These are phyloP conservation scores for Xanthia icteritia DNA, from an alignment of 2,888 invertebrate genomes.

Conservation along the genomic window DNA sequence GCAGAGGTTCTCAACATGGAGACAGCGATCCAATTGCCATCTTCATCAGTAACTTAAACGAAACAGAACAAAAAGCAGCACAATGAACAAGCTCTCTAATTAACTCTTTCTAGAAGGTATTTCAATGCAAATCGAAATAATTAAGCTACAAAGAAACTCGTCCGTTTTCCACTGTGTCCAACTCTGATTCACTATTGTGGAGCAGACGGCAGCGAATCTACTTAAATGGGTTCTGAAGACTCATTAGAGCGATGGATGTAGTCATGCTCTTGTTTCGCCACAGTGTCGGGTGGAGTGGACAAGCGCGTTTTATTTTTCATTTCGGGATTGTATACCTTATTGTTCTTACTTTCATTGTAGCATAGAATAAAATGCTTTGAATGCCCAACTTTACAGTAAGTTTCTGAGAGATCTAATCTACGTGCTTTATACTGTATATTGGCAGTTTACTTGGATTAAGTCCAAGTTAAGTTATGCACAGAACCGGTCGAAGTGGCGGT, in stretches of 20 bases:
- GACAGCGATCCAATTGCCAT: neutral
- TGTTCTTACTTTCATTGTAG: neutral
- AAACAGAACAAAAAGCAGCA: conserved; percentile 2
- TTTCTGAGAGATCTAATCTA: neutral
- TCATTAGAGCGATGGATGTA: conserved; percentile 47
- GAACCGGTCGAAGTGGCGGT: no score
- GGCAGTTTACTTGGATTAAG: no score
- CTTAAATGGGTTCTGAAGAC: conserved; percentile 49
- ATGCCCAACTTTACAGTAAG: neutral
- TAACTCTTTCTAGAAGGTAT: conserved; percentile 30
- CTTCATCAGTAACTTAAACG: neutral
- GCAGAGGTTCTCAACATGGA: neutral
- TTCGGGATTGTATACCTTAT: neutral
- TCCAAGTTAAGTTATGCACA: no score
- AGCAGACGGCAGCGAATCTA: conserved; percentile 39
- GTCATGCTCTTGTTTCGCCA: conserved; percentile 38
- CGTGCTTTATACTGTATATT: no score
- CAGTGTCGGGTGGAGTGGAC: conserved; percentile 37
- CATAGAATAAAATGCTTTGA: neutral
- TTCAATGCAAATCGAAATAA: conserved; percentile 49
- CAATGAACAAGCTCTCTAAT: conserved; percentile 31
- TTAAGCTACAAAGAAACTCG: conserved; percentile 50
- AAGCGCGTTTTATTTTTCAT: conserved; percentile 4
- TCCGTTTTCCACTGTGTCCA: conserved; percentile 37
- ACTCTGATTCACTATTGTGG: conserved; percentile 41